Percentiles rank a stretch among this genome's conserved stretches.
Evolutionary conservation across 2,888 invertebrate species (phyloP).

Genomic region (Steinernema scapterisci): DNA sequence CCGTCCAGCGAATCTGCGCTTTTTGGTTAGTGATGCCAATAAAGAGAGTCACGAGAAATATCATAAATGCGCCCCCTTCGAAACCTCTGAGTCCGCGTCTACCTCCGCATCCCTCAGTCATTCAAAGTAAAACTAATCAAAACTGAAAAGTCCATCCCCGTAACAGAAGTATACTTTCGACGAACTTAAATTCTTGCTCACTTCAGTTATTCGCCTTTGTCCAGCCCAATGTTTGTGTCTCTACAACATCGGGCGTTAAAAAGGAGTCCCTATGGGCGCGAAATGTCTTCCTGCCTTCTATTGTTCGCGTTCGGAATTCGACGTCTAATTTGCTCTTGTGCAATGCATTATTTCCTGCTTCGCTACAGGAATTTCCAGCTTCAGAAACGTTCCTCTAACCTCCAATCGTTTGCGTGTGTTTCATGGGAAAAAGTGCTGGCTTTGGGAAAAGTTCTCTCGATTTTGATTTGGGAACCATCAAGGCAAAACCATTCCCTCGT

Average conservation of each 20-base stretch:
- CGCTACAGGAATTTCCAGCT: not conserved
- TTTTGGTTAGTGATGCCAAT: conserved; percentile 20
- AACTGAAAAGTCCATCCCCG: not conserved
- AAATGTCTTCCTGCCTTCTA: not conserved
- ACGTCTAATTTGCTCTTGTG: not conserved
- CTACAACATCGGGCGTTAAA: not conserved
- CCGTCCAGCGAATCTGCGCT: not conserved
- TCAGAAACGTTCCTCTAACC: not conserved
- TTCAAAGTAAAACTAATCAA: conserved; percentile 23
- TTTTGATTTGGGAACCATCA: no score
- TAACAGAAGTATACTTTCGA: not conserved
- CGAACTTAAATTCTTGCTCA: not conserved
- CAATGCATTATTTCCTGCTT: not conserved
- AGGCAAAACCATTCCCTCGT: no score
- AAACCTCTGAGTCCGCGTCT: not conserved
- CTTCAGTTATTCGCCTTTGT: not conserved
- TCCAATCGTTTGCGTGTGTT: not conserved
- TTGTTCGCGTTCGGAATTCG: not conserved
- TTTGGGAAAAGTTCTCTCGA: not conserved
- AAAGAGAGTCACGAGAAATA: conserved; percentile 18
- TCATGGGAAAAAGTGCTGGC: not conserved
- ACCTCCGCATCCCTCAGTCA: not conserved
- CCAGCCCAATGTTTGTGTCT: not conserved
- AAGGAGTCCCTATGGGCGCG: not conserved
- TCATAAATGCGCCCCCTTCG: not conserved